phyloP scores from a whole-genome alignment of 2,888 invertebrate species.

The Macroteleia sp. region DNA sequence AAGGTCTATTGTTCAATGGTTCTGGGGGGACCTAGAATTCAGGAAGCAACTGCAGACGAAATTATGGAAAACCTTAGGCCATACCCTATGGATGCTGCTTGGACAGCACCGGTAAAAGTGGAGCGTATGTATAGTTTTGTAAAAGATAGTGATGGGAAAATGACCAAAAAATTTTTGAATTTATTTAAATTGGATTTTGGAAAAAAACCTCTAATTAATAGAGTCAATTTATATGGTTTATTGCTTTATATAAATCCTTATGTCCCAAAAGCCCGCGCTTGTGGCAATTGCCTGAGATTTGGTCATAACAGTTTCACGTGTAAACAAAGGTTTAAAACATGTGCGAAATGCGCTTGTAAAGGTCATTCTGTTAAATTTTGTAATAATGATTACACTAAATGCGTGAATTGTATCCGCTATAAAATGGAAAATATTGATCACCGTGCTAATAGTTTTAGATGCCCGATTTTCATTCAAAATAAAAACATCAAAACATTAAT shows the following conservation, averaged over 20 bases:
- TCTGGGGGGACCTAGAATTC: background rate
- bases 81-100: background rate
- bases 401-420: background rate
- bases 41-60: background rate
- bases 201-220: background rate
- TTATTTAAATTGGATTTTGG: background rate
- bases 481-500: background rate
- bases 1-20: background rate
- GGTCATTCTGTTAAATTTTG: background rate
- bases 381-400: background rate
- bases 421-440: background rate
- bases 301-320: background rate
- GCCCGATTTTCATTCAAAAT: background rate
- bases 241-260: constrained; percentile 2
- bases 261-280: background rate
- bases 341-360: background rate
- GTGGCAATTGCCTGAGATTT: background rate
- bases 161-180: background rate
- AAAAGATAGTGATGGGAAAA: background rate
- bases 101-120: background rate
- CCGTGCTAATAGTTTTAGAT: background rate
- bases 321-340: constrained; percentile 2
- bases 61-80: background rate
- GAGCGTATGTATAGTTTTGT: background rate
- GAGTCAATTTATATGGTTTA: background rate